A percentile compares a stretch with the other conserved stretches of the same genome.
phyloP scores from a whole-genome alignment of 1,140 invertebrate genomes.

The Drosophila hydei region DNA sequence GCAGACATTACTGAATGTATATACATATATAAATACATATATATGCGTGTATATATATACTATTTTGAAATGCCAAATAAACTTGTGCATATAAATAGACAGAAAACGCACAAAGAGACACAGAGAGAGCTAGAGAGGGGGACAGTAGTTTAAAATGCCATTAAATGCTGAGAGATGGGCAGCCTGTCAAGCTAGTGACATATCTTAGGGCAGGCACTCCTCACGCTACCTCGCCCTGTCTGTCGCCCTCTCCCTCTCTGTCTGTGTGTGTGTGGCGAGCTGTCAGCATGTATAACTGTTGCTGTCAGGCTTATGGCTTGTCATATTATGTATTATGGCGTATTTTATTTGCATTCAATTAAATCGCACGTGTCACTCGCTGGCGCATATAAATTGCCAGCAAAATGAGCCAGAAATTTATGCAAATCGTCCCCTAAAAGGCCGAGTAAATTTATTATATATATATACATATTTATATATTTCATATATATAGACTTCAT shows the following conservation, averaged over 20 bases:
- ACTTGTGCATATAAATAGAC: slow-evolving; percentile 19
- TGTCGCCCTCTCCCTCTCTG: slow-evolving; percentile 19
- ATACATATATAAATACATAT: slow-evolving; percentile 17
- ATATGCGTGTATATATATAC: slow-evolving; percentile 13
- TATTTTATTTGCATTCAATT: slow-evolving; percentile 82
- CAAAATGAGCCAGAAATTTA: slow-evolving; percentile 76
- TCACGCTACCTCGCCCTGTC: neutral
- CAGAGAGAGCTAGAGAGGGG: slow-evolving; percentile 1
- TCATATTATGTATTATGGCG: slow-evolving; percentile 78
- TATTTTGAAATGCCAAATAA: no score
- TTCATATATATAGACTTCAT: slow-evolving; percentile 2
- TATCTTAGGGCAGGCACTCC: slow-evolving; percentile 39
- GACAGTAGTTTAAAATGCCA: slow-evolving; percentile 76
- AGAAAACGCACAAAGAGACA: slow-evolving; percentile 16
- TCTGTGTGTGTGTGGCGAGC: slow-evolving; percentile 34
- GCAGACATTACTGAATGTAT: slow-evolving; percentile 74
- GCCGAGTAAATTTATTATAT: slow-evolving; percentile 22
- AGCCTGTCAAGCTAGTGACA: slow-evolving; percentile 43
- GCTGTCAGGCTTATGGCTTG: slow-evolving; percentile 79
- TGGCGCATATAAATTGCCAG: slow-evolving; percentile 74
- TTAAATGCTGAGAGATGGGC: slow-evolving; percentile 62
- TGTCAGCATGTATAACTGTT: slow-evolving; percentile 78
- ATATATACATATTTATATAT: slow-evolving; percentile 19
- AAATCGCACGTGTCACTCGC: slow-evolving; percentile 74
- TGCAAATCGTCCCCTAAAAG: slow-evolving; percentile 54